phyloP scores from a whole-genome alignment of 2,113 vertebrate species.

The human (Homo sapiens) region GRCh38 chr5:2294001-2294500 shows the following conservation, averaged over 20 bases:
- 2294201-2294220: accelerated
- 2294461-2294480: accelerated
- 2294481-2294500: accelerated
- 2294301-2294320: background rate
- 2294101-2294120: accelerated
- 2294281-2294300: background rate
- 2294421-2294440: accelerated
- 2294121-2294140: accelerated
- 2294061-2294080: background rate
- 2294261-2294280: accelerated
- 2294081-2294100: background rate
- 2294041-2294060: background rate
- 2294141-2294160: no score
- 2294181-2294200: accelerated
- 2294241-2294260: accelerated
- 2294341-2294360: accelerated
- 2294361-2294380: accelerated
- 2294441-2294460: accelerated
- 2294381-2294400: accelerated
- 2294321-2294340: accelerated
- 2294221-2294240: background rate
- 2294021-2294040: accelerated
- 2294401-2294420: background rate
- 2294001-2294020: no score
- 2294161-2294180: accelerated